A percentile compares a stretch with the other conserved stretches of the same genome.
Conservation (phyloP, 2,888 invertebrate species). For the Campoletis raptor region DNA sequence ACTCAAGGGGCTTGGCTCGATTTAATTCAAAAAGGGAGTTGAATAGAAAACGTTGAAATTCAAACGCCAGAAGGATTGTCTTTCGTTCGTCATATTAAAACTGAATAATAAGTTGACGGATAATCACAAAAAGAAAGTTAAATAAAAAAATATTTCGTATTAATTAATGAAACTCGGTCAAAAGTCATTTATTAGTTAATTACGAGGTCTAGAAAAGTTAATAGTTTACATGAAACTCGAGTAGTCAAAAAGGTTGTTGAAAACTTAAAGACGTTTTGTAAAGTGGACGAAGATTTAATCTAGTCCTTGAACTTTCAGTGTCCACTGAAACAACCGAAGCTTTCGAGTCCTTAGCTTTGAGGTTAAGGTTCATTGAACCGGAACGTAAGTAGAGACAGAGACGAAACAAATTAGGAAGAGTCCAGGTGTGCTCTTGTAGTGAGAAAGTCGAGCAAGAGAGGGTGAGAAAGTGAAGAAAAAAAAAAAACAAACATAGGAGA, state of each 20-base stretch:
- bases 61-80: neutral
- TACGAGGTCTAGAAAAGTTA: neutral
- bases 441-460: conserved; percentile 31
- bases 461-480: neutral
- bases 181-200: neutral
- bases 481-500: neutral
- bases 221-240: neutral
- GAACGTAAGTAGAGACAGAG: conserved; percentile 44
- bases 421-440: conserved; percentile 30
- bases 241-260: neutral
- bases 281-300: conserved; percentile 13
- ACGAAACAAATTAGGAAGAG: conserved; percentile 62
- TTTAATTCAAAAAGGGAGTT: neutral
- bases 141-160: neutral
- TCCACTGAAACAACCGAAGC: conserved; percentile 5
- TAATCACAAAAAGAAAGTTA: neutral
- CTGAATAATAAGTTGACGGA: neutral
- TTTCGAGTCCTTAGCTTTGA: conserved; percentile 27
- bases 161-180: neutral
- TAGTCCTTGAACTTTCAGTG: conserved; percentile 5
- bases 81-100: neutral
- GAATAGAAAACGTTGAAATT: neutral
- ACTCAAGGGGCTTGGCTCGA: neutral
- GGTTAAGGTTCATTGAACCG: conserved; percentile 49
- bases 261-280: neutral